Base-by-base conservation (phyloP, 23 tunicate species). In the Ciona savignyi region DNA sequence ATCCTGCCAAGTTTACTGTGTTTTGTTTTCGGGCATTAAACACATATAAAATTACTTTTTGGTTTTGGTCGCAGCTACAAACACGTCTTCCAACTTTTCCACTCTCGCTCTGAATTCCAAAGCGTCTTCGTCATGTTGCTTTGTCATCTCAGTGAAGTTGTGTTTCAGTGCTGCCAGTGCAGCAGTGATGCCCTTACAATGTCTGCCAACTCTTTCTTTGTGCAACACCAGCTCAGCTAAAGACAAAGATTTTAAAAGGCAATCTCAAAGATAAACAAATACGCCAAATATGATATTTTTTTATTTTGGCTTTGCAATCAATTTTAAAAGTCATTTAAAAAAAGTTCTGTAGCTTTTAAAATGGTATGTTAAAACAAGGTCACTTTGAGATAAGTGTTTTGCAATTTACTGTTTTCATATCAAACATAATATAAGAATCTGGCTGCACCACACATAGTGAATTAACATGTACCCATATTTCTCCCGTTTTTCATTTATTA, bases 101-200 rank as follows among this genome's bases (percentile, higher is more conserved):
- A 82, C 77, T 3, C 51, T 56, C 20, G 63, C 56, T 9, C 75
- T 62, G 65, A 88, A 88, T 31, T 71, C 78, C n/a, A 73, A 34
- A 26, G 96, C 87, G 48, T 71, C 70, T 2, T 48, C 71, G 23
- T 88, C 96, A 73, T 88, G 96, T 33, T 67, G 51, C 26, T 69
- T 62, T 65, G 87, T 76, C 96, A 88, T 88, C 60, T 88, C 73
- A 30, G 29, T 35, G 33, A 88, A 88, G 25, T 81, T 82, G 26
- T 79, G 73, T 75, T 83, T 89, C 48, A 89, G 34, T 1, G 89
- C 34, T 0, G 80, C 63, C 63, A 89, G 62, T 19, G 96, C 89
- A 22, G 89, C 96, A 67, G 80, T 69, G 67, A 89, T 83, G 29
- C 96, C 96, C 60, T 71, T 79, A 70, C 96, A 89, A 61, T 89